Evolutionary conservation across 1,140 invertebrate species (phyloP).

Genomic region (Chymomyza costata): DNA sequence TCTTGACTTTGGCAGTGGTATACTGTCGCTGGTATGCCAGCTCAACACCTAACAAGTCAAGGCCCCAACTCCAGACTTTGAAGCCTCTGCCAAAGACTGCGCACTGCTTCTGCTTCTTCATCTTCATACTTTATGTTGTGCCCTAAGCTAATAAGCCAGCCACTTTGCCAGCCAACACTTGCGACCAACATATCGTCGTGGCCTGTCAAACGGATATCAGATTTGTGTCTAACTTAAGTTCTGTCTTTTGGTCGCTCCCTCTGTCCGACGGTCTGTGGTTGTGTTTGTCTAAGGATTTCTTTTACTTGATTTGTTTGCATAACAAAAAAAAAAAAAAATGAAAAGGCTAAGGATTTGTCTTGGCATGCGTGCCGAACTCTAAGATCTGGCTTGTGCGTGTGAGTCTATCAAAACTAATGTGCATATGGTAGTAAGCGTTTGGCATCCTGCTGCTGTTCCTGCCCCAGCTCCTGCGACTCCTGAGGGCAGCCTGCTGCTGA

Average conservation of each 20-base stretch:
- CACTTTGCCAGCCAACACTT: conserved; percentile 39
- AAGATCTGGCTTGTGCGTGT: conserved; percentile 43
- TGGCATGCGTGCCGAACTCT: conserved; percentile 54
- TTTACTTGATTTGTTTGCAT: conserved; percentile 55
- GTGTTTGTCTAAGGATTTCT: conserved; percentile 22
- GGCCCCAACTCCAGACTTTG: too few species aligned
- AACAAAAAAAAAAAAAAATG: conserved; percentile 25
- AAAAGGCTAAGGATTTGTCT: conserved; percentile 19
- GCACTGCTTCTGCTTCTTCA: too few species aligned
- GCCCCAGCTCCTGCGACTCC: conserved; percentile 3
- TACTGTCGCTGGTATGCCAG: too few species aligned
- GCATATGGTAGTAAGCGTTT: conserved; percentile 1
- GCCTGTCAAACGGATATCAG: conserved; percentile 57
- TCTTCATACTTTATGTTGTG: too few species aligned
- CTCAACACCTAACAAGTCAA: too few species aligned
- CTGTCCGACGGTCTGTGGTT: not conserved
- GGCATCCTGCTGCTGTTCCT: not conserved
- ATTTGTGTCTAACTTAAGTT: conserved; percentile 39
- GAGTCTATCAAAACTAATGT: conserved; percentile 66
- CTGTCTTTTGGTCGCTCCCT: not conserved
- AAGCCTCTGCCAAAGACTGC: too few species aligned
- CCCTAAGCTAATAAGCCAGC: conserved; percentile 45
- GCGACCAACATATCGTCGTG: too few species aligned
- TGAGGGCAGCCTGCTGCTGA: not conserved
- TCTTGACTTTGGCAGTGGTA: too few species aligned